phyloP scores from a whole-genome alignment of 2,113 vertebrate species.

The Bos indicus region DNA sequence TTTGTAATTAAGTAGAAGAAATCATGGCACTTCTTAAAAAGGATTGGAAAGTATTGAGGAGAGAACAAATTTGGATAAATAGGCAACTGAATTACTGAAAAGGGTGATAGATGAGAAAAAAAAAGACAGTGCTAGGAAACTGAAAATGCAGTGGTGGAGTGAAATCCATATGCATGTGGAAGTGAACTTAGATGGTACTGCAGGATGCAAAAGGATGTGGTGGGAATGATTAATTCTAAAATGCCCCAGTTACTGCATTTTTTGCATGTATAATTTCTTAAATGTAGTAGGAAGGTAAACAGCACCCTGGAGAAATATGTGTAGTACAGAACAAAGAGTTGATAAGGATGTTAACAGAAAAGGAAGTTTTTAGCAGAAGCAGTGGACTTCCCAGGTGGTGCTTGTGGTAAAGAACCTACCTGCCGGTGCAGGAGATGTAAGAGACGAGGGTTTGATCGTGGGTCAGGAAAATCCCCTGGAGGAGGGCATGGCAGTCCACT shows the following conservation, averaged over 20 bases:
- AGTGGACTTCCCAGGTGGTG: not conserved
- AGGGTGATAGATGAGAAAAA: not conserved
- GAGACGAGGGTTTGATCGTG: not conserved
- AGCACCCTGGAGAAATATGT: not conserved
- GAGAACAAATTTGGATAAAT: not conserved
- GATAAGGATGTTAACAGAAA: not conserved
- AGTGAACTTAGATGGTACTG: not conserved
- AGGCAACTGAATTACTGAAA: not conserved
- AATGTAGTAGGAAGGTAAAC: not conserved
- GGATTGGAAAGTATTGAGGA: not conserved
- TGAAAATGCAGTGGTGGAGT: not conserved
- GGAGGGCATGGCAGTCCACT: not conserved
- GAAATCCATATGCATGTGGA: not conserved
- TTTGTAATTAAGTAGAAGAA: not conserved
- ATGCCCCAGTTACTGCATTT: not conserved
- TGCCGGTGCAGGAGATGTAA: not conserved
- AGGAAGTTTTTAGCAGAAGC: not conserved
- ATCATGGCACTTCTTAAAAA: not conserved
- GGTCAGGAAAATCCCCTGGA: not conserved
- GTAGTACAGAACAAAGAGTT: not conserved
- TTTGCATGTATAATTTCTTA: not conserved
- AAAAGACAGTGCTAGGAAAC: not conserved
- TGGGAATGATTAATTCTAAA: not conserved
- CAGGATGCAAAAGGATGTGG: not conserved
- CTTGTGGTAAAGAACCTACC: not conserved